phyloP scores from a whole-genome alignment of 37 sponge, comb jelly and placozoan genomes.

The Oscarella lobularis region DNA sequence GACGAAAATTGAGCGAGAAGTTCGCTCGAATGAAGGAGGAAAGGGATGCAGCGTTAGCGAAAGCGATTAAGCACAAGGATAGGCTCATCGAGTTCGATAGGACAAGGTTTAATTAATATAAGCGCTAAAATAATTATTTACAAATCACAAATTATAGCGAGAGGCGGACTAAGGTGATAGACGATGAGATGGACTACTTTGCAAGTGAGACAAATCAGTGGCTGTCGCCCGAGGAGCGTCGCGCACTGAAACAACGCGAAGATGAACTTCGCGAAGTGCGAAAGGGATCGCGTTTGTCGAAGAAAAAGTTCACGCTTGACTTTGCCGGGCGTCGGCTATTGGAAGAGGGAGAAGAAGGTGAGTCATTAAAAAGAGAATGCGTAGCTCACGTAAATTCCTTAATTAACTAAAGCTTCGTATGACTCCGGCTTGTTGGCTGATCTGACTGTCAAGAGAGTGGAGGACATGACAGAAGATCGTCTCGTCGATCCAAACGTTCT shows the following conservation, averaged over 20 bases:
- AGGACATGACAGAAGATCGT: too few relatives aligned
- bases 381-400: too few relatives aligned
- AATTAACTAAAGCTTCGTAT: too few relatives aligned
- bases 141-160: conserved; percentile 12
- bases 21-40: conserved; percentile 11
- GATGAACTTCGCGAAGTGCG: conserved; percentile 32
- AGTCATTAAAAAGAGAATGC: too few relatives aligned
- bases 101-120: conserved; percentile 37
- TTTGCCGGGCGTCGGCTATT: conserved; percentile 76
- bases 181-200: conserved; percentile 87
- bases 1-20: conserved; percentile 37
- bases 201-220: conserved; percentile 49
- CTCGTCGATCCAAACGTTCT: too few relatives aligned
- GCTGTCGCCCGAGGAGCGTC: conserved; percentile 46
- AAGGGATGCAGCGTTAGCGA: neutral
- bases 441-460: too few relatives aligned
- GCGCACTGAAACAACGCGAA: conserved; percentile 33
- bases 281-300: conserved; percentile 28
- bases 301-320: conserved; percentile 64
- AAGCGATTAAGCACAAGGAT: conserved; percentile 65
- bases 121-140: neutral
- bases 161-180: conserved; percentile 67
- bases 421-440: too few relatives aligned
- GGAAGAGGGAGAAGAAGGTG: conserved; percentile 18
- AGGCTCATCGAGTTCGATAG: conserved; percentile 76